A percentile compares a stretch with the other conserved stretches of the same genome.
Evolutionary conservation across 2,888 invertebrate species (phyloP).

Genomic region (Lochmaea crataegi): DNA sequence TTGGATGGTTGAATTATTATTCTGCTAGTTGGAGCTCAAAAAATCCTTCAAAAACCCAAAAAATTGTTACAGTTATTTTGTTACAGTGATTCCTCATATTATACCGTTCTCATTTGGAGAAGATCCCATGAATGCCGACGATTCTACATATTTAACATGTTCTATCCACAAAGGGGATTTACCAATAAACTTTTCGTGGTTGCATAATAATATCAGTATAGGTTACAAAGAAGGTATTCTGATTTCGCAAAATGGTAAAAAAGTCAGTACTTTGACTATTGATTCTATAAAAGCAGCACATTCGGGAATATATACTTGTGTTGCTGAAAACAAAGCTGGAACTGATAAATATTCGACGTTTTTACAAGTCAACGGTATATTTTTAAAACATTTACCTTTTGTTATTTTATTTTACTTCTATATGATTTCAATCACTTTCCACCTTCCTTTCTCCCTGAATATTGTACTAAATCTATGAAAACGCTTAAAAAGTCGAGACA

Average conservation of each 20-base stretch:
- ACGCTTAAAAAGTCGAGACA: not conserved
- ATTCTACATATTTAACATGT: slow-evolving; percentile 65
- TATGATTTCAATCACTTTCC: not conserved
- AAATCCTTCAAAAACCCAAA: too few relatives aligned
- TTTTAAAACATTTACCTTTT: not conserved
- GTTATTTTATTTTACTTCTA: not conserved
- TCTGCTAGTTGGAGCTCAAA: too few relatives aligned
- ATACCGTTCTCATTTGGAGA: slow-evolving; percentile 81
- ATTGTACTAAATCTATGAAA: not conserved
- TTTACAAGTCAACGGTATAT: slow-evolving; percentile 76
- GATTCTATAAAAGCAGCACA: slow-evolving; percentile 69
- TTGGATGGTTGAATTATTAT: too few relatives aligned
- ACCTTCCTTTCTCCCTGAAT: not conserved
- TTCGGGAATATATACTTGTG: slow-evolving; percentile 70
- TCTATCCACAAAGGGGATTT: slow-evolving; percentile 81
- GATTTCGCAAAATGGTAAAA: slow-evolving; percentile 70
- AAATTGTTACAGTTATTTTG: not conserved
- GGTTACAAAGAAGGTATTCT: slow-evolving; percentile 68
- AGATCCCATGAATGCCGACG: slow-evolving; percentile 67
- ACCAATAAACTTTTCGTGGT: slow-evolving; percentile 82
- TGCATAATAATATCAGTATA: slow-evolving; percentile 67
- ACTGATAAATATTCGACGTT: slow-evolving; percentile 73
- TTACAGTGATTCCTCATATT: slow-evolving; percentile 24
- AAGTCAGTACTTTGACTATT: slow-evolving; percentile 72
- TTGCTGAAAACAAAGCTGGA: slow-evolving; percentile 72